Evolutionary conservation across 2,888 invertebrate genomes (phyloP), one percentile per base, ranked within the genome.

Genomic region (Bedellia somnulentella): DNA sequence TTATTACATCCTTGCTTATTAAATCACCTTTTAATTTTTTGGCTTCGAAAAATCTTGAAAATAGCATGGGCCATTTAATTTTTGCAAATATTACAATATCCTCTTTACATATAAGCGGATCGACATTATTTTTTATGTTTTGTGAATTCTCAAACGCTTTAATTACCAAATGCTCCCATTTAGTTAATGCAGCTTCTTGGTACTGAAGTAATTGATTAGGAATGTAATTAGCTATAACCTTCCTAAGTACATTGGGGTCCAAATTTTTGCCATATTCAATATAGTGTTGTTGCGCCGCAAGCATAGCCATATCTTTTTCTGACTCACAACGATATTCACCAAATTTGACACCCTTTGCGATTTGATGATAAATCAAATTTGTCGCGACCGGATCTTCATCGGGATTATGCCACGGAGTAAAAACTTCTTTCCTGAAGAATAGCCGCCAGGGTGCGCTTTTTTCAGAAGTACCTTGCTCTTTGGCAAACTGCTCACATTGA

Each of bases 401-500:
- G 3, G 94, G 89, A 63, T 94, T 87, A 52, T 94, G 93, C 96
- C 96, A 96, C 1, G 93, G 90, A 13, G 87, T 80, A 57, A 93
- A 93, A 33, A 96, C 88, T 77, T 96, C 96, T 70, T 88, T 89
- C 29, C 92, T 78, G 55, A 89, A 85, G 60, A 89, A 92, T 27
- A 94, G 59, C 42, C 89, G 81, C 95, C 95, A 97, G 0, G 90
- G 89, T 3, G 92, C 91, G 47, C 82, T 87, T 42, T 87, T 80
- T 55, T 94, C 93, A 32, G 86, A 82, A 2, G 85, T 83, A 1
- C 93, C 92, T 54, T 90, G 87, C 58, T 94, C 94, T 61, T 89
- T 93, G 15, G 93, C 89, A 57, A 91, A 94, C 55, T 96, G 95
- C 57, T 97, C 96, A 58, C 95, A 95, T 57, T 94, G 93, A 0